Evolutionary conservation across 2,888 invertebrate species (phyloP).

Genomic region (Nymphalis urticae): DNA sequence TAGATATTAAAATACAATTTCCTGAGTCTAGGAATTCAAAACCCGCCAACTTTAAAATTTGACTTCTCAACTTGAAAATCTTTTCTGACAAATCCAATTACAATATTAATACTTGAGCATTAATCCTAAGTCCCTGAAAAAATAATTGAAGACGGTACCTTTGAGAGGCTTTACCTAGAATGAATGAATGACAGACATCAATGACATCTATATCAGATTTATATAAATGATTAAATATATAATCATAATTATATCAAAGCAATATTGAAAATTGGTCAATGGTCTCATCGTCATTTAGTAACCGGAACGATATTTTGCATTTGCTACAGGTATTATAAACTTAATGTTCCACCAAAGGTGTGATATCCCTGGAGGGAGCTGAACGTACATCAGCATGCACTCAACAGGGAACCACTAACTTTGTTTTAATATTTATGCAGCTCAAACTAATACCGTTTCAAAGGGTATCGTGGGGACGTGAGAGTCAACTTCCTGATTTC

Average conservation of each 20-base stretch:
- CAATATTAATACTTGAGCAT: no score
- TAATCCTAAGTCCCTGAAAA: no score
- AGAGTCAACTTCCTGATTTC: not conserved
- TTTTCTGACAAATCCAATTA: no score
- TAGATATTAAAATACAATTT: no score
- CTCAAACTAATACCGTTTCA: conserved; percentile 1
- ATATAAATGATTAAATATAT: no score
- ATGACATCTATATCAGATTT: no score
- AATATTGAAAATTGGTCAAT: not conserved
- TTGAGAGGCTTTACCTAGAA: no score
- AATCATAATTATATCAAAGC: not conserved
- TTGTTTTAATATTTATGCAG: conserved; percentile 8
- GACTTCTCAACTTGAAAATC: no score
- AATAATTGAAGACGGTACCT: no score
- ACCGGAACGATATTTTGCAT: not conserved
- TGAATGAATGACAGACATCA: no score
- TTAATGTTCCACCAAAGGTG: conserved; percentile 35
- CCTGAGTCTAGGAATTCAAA: no score
- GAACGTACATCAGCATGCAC: conserved; percentile 3
- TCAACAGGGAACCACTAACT: conserved; percentile 7
- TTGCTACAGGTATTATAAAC: not conserved
- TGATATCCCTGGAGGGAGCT: conserved; percentile 44
- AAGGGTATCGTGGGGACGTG: not conserved
- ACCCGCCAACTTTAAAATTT: no score
- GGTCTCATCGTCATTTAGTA: not conserved